Evolutionary conservation across 2,797 vertebrate genomes (phyloP).

Genomic region (Cirrhinus mrigala): DNA sequence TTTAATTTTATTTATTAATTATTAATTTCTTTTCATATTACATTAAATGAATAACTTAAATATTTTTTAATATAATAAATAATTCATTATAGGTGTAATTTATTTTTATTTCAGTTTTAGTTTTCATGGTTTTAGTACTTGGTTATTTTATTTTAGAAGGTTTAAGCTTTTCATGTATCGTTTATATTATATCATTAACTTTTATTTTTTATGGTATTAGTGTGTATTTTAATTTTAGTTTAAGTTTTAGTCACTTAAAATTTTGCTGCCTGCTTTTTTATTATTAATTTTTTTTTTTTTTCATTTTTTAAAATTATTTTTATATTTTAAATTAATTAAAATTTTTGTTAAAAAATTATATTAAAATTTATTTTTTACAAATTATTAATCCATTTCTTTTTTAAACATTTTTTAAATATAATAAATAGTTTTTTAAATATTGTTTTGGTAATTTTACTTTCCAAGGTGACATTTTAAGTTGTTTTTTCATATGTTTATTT

Average conservation of each 20-base stretch:
- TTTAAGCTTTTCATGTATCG: background rate
- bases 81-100: background rate
- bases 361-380: too few species aligned
- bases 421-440: background rate
- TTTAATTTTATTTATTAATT: too few species aligned
- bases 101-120: background rate
- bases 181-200: background rate
- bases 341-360: too few species aligned
- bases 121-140: background rate
- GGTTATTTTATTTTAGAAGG: background rate
- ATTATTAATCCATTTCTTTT: too few species aligned
- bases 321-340: too few species aligned
- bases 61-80: background rate
- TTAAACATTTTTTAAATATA: background rate
- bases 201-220: background rate
- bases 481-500: background rate
- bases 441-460: background rate
- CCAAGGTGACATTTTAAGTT: background rate
- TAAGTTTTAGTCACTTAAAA: background rate
- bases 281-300: too few species aligned
- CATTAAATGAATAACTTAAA: background rate
- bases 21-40: too few species aligned
- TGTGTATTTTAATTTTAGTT: too few species aligned
- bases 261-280: background rate
- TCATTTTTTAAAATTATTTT: too few species aligned